Evolutionary conservation across 92 coral and sea anemone species (phyloP).

Genomic region (Pocillopora meandrina): DNA sequence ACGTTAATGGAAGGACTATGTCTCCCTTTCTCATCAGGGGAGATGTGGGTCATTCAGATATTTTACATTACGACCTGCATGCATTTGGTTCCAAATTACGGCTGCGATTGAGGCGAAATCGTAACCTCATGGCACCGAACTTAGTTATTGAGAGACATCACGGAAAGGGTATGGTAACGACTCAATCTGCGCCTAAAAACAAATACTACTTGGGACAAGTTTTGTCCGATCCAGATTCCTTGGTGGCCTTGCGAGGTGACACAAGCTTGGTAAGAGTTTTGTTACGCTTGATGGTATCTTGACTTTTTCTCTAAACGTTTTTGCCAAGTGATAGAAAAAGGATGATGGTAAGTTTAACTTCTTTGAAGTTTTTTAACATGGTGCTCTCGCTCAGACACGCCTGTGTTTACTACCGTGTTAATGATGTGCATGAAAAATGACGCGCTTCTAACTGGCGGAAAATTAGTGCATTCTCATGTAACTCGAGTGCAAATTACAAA

Average conservation of each 20-base stretch:
- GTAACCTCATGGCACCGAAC: conserved; percentile 34
- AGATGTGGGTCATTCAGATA: conserved; percentile 4
- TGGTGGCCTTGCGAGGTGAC: conserved; percentile 40
- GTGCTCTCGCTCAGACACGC: too few relatives aligned
- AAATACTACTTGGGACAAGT: conserved; percentile 39
- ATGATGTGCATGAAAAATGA: too few relatives aligned
- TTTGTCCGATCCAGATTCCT: conserved; percentile 32
- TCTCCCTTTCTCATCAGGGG: conserved; percentile 23
- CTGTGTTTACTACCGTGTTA: too few relatives aligned
- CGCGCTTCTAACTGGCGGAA: too few relatives aligned
- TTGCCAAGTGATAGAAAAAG: too few relatives aligned
- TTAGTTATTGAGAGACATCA: conserved; percentile 50
- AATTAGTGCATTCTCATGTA: too few relatives aligned
- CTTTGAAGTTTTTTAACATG: too few relatives aligned
- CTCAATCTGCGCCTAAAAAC: conserved; percentile 30
- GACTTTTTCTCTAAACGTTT: too few relatives aligned
- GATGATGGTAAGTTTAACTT: too few relatives aligned
- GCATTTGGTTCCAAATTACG: conserved; percentile 58
- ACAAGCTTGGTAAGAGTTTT: conserved; percentile 23
- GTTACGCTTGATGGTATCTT: not conserved
- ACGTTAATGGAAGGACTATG: conserved; percentile 17
- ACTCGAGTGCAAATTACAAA: too few relatives aligned
- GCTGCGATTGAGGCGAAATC: conserved; percentile 26
- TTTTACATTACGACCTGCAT: conserved; percentile 31
- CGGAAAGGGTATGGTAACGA: conserved; percentile 28